These are phyloP conservation scores for Poeciliopsis prolifica DNA, from an alignment of 2,113 vertebrate species.

Conservation along the genomic window DNA sequence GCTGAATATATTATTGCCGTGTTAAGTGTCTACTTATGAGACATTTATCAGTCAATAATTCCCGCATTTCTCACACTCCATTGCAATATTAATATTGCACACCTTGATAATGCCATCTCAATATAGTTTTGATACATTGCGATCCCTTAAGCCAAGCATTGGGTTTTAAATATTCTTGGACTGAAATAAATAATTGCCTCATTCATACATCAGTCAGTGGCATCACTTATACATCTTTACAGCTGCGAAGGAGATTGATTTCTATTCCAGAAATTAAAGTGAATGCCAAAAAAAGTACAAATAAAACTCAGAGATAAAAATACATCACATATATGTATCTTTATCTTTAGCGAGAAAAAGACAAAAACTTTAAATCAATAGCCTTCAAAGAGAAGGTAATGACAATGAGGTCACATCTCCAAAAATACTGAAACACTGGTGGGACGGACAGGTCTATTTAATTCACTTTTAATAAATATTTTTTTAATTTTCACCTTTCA, in stretches of 20 bases:
- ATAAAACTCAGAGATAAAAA: not conserved
- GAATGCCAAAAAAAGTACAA: not conserved
- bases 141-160: not conserved
- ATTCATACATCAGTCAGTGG: no score
- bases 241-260: conserved; percentile 27
- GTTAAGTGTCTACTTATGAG: not conserved
- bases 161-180: conserved; percentile 63
- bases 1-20: no score
- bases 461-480: not conserved
- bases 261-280: conserved; percentile 28
- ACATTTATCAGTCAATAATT: not conserved
- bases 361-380: not conserved
- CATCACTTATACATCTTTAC: not conserved
- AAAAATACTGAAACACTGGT: not conserved
- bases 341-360: no score
- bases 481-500: not conserved
- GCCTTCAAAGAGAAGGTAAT: not conserved
- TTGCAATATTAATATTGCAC: not conserved
- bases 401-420: not conserved
- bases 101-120: not conserved
- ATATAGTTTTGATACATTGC: not conserved
- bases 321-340: not conserved
- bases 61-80: not conserved
- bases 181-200: no score
- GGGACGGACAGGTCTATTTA: not conserved